phyloP scores from a whole-genome alignment of 2,888 invertebrate genomes.

The Oxystoma pomonae region DNA sequence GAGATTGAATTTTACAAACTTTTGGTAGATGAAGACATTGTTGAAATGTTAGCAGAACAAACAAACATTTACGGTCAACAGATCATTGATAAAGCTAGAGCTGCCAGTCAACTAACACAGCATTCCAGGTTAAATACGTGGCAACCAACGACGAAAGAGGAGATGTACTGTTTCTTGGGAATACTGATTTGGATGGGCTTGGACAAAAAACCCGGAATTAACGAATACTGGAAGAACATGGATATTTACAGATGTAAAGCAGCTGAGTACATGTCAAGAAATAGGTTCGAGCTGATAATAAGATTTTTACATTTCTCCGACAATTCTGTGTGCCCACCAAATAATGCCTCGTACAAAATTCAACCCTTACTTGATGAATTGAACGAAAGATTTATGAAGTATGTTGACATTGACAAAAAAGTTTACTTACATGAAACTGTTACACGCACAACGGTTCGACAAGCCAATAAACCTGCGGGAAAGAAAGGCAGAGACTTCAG shows the following conservation, averaged over 20 bases:
- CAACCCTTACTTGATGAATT: background rate
- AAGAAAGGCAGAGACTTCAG: background rate
- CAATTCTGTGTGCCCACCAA: background rate
- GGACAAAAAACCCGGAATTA: conserved; percentile 6
- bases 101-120: background rate
- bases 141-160: background rate
- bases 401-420: background rate
- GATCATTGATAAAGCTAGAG: background rate
- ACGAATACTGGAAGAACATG: conserved; percentile 13
- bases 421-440: background rate
- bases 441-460: background rate
- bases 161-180: background rate
- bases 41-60: background rate
- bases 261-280: conserved; percentile 12
- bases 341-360: background rate
- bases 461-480: background rate
- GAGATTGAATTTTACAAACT: background rate
- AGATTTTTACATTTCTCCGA: conserved; percentile 14
- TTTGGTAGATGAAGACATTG: background rate
- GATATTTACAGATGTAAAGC: conserved; percentile 11
- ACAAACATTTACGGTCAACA: background rate
- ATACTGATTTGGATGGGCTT: conserved; percentile 2
- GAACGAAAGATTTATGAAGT: background rate
- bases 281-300: conserved; percentile 18
- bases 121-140: background rate